A percentile compares a stretch with the other conserved stretches of the same genome.
These are phyloP conservation scores for Seladonia tumulorum DNA, from an alignment of 2,888 invertebrate genomes.

Conservation along the genomic window DNA sequence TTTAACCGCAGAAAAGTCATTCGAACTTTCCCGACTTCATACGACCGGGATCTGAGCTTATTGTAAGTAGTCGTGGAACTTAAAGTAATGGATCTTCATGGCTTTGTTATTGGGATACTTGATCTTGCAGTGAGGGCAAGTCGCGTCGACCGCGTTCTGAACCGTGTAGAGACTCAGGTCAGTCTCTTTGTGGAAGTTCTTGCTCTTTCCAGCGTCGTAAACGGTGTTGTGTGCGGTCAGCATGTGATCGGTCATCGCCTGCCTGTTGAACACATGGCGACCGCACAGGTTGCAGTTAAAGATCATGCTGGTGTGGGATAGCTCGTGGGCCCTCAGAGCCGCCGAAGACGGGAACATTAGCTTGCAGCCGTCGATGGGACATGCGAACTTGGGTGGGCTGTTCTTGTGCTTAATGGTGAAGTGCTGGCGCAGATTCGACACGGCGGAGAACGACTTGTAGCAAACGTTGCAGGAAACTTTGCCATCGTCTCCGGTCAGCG, in stretches of 20 bases:
- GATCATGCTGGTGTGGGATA: slow-evolving; percentile 86
- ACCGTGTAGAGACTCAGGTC: slow-evolving; percentile 76
- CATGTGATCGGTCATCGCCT: slow-evolving; percentile 86
- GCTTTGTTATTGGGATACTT: slow-evolving; percentile 81
- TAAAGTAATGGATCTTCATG: slow-evolving; percentile 81
- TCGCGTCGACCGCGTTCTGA: slow-evolving; percentile 73
- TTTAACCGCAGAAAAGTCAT: neutral
- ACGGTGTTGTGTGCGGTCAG: slow-evolving; percentile 84
- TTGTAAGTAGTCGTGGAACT: slow-evolving; percentile 75
- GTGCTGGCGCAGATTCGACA: slow-evolving; percentile 86
- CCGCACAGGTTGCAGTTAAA: slow-evolving; percentile 87
- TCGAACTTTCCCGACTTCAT: neutral
- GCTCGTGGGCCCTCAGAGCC: slow-evolving; percentile 85
- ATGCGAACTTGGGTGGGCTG: slow-evolving; percentile 69
- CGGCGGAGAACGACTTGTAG: slow-evolving; percentile 86
- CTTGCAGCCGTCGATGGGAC: slow-evolving; percentile 73
- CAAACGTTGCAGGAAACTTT: slow-evolving; percentile 86
- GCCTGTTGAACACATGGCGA: slow-evolving; percentile 86
- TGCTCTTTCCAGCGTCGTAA: slow-evolving; percentile 69
- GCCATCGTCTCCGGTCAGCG: slow-evolving; percentile 83
- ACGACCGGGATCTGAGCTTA: slow-evolving; percentile 9
- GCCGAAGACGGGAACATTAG: slow-evolving; percentile 85
- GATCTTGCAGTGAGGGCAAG: slow-evolving; percentile 79
- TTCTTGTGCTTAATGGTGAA: slow-evolving; percentile 85
- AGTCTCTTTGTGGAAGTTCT: slow-evolving; percentile 75